Percentiles rank a stretch among this genome's conserved stretches.
These are phyloP conservation scores for Argya squamiceps DNA, from an alignment of 2,797 vertebrate species.

Conservation along the genomic window DNA sequence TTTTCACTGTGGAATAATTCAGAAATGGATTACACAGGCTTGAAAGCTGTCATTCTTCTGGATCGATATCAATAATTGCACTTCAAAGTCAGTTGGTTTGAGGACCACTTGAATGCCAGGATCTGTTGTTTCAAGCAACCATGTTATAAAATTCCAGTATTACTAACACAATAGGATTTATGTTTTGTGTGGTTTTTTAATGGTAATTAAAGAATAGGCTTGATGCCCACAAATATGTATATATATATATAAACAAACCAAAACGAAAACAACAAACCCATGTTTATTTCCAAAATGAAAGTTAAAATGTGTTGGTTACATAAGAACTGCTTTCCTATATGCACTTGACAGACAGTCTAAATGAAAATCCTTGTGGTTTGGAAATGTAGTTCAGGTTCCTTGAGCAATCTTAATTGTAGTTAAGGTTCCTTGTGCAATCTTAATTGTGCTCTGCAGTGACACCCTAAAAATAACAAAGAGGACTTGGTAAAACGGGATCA, in stretches of 20 bases:
- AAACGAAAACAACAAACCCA: not conserved
- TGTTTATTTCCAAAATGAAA: not conserved
- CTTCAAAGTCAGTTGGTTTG: not conserved
- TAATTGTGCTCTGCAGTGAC: not conserved
- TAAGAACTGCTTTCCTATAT: not conserved
- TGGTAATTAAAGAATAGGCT: not conserved
- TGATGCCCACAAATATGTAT: rapidly evolving
- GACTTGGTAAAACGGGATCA: not conserved
- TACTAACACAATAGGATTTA: not conserved
- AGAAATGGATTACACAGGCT: not conserved
- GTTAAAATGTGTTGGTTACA: not conserved
- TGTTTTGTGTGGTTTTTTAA: not conserved
- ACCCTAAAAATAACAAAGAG: not conserved
- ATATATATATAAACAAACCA: not conserved
- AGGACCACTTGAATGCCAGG: not conserved
- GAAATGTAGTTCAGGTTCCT: not conserved
- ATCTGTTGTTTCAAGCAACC: not conserved
- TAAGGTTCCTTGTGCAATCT: not conserved
- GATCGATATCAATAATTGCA: not conserved
- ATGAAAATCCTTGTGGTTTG: not conserved
- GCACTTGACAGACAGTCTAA: not conserved
- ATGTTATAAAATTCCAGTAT: not conserved
- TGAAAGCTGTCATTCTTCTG: not conserved
- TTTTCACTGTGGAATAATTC: not conserved
- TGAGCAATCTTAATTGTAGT: too few relatives aligned